phyloP scores from a whole-genome alignment of 2,888 invertebrate species.

The Neocrepidodera transversa region DNA sequence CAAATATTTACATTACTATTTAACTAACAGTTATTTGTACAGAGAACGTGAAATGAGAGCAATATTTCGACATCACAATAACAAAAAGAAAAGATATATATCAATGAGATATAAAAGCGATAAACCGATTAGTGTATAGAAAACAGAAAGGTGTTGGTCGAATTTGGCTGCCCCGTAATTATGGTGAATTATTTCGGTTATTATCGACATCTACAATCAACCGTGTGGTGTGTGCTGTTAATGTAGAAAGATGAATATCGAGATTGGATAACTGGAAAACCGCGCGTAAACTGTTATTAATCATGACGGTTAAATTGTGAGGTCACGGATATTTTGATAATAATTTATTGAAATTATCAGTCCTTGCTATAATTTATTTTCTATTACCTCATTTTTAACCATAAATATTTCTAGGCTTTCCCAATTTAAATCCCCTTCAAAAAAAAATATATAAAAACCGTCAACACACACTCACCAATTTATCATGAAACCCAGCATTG shows the following conservation, averaged over 20 bases:
- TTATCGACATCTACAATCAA: conserved; percentile 23
- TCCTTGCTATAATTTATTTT: too few relatives aligned
- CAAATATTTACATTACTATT: too few relatives aligned
- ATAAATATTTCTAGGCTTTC: too few relatives aligned
- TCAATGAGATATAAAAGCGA: conserved; percentile 10
- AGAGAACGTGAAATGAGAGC: too few relatives aligned
- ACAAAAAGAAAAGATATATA: too few relatives aligned
- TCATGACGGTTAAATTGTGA: conserved; percentile 16
- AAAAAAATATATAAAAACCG: conserved; percentile 19
- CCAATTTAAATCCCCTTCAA: too few relatives aligned
- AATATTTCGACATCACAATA: too few relatives aligned
- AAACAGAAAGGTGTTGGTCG: conserved; percentile 17
- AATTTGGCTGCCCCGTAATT: conserved; percentile 19
- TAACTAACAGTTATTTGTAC: too few relatives aligned
- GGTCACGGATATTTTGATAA: neutral
- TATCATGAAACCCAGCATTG: conserved; percentile 17
- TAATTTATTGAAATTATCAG: neutral
- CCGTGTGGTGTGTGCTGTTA: conserved; percentile 19
- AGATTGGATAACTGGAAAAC: conserved; percentile 25
- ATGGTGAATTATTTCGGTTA: conserved; percentile 25
- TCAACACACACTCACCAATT: conserved; percentile 13
- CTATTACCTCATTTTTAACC: too few relatives aligned
- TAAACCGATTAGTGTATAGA: conserved; percentile 15
- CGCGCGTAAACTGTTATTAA: conserved; percentile 20
- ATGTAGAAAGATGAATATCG: conserved; percentile 17